Evolutionary conservation across 2,797 vertebrate species (phyloP), one percentile per base, ranked within the genome.

Genomic region (Thamnophis elegans): DNA sequence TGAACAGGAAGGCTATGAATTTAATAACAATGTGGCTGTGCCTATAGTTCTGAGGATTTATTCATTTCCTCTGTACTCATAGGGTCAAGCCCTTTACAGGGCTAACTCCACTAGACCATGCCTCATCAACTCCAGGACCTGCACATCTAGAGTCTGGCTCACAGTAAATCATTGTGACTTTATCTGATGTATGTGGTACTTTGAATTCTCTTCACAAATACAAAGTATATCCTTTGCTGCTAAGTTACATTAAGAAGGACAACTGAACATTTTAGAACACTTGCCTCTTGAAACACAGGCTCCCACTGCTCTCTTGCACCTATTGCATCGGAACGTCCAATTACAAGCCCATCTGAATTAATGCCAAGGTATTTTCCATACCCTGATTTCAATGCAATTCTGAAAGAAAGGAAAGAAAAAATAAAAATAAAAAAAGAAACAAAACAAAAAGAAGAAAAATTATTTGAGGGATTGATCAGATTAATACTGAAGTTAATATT

Each of bases 281-380:
- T 99, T 97, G 99, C 99, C 1, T 99, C 98, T 96, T 99, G 98
- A 96, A 99, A 99, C 89, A 99, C 98, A 0, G 99, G 98, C 92
- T 99, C 99, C 99, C 99, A 99, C 42, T 99, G 99, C 96, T 99
- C 99, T 94, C 99, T 98, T 91, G 99, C 96, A n/a, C 99, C 99
- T 51, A 99, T 99, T n/a, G 99, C 99, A 95, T 99, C 99, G 0
- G 99, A 98, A 94, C 99, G 98, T 1, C 99, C 99, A 91, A 99
- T 96, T 88, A 99, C 98, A 93, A 99, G 96, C n/a, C 98, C 99
- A 0, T 99, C 99, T 2, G 99, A 98, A 97, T 98, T 99, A 96
- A 99, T 98, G 10, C 99, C 99, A 73, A 99, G 97, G 90, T 99
- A 99, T 94, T 99, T 99, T 51, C 99, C 99, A 86, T 99, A 99